Evolutionary conservation across 2,113 vertebrate genomes (phyloP), one percentile per base, ranked within the genome.

Genomic region (Phoxinus phoxinus): DNA sequence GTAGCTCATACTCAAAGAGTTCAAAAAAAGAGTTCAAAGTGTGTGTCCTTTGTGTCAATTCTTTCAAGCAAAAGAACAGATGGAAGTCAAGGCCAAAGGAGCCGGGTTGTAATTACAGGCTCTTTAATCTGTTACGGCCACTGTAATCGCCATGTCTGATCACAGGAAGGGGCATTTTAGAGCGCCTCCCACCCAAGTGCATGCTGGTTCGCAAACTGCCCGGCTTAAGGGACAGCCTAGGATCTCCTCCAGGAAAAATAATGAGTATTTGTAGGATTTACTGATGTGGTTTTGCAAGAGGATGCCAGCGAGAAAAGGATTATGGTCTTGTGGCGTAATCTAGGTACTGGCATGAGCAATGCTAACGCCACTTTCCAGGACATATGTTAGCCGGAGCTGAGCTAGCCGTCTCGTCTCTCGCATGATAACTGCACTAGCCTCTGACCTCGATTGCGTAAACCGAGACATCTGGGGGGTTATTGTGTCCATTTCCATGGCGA

Each of bases 351-450:
- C 25, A 30, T 37, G 81, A 84, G 48, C 86, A 61, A 53, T 32
- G 69, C 69, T 84, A 84, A 87, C 83, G 61, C 46, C 8, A 53
- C 30, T 65, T 77, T 85, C 32, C 27, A 32, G 35, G 41, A 67
- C 81, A 59, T 59, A 86, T 81, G 81, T 80, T 82, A 88, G 21
- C 51, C 3, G 53, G 69, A 67, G 80, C 56, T 84, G 63, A 74
- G 17, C n/a, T 32, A 32, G 74, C 35, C 11, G 17, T 46, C 30
- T 58, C 23, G 30, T n/a, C 51, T 79, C 73, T 73, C 56, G 27
- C 72, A 85, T 79, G 35, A 53, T 51, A 37, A 41, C 51, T 30
- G 65, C 3, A 7, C 2, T 44, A 8, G 41, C 35, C 21, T 69
- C 56, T 56, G 83, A 87, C 73, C 74, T 85, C 53, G 13, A 74